Conservation (phyloP, 2,113 vertebrate genomes). For the Pollimyrus isidori region DNA sequence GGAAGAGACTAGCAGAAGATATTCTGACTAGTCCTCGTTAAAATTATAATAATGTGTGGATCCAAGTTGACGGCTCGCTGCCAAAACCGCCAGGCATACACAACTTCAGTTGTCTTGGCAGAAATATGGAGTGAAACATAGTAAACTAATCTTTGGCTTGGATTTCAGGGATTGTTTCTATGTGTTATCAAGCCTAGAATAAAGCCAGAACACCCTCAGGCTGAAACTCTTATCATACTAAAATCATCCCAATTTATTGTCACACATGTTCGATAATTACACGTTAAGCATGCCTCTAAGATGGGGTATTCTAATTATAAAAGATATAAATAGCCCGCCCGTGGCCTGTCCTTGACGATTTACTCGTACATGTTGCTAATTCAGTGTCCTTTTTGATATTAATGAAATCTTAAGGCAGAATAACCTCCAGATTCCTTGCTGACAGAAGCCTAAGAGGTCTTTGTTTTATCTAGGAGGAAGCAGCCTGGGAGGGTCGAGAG, state of each 20-base stretch:
- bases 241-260: not conserved
- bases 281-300: not conserved
- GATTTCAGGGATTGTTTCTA: not conserved
- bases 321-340: not conserved
- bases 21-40: not conserved
- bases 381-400: not conserved
- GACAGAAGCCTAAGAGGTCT: conserved; percentile 25
- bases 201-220: not conserved
- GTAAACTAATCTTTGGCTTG: not conserved
- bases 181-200: not conserved
- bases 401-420: not conserved
- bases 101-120: not conserved
- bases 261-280: not conserved
- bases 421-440: conserved; percentile 28
- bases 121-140: not conserved
- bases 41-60: not conserved
- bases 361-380: not conserved
- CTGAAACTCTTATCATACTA: not conserved
- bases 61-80: not conserved
- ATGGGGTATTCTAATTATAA: not conserved
- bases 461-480: conserved; percentile 50
- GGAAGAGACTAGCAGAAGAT: conserved; percentile 1
- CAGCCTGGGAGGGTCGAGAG: conserved; percentile 36
- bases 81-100: not conserved
- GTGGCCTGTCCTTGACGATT: not conserved